Percentiles rank a stretch among this genome's conserved stretches.
Evolutionary conservation across 1,140 invertebrate genomes (phyloP).

Genomic region (Asbolus verrucosus): DNA sequence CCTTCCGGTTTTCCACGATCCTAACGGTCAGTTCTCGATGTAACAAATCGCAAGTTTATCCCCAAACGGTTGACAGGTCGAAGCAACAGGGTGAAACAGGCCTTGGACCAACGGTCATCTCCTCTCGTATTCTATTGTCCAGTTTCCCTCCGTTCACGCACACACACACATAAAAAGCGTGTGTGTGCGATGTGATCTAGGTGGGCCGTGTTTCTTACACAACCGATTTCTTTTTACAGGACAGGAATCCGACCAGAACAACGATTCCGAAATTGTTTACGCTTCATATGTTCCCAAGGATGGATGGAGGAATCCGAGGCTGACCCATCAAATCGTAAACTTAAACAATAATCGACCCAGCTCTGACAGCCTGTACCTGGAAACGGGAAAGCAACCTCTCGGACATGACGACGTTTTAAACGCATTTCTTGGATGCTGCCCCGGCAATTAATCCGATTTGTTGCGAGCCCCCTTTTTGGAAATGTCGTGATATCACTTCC

Average conservation of each 20-base stretch:
- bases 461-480: no score
- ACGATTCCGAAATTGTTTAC: slow-evolving; percentile 37
- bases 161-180: slow-evolving; percentile 12
- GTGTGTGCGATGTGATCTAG: slow-evolving; percentile 34
- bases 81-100: slow-evolving; percentile 41
- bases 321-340: slow-evolving; percentile 25
- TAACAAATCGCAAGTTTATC: slow-evolving; percentile 43
- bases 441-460: no score
- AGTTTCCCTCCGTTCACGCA: slow-evolving; percentile 15
- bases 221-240: slow-evolving; percentile 38
- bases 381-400: not conserved
- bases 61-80: slow-evolving; percentile 41
- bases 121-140: slow-evolving; percentile 27
- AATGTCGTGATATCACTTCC: no score
- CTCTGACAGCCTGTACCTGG: slow-evolving; percentile 2
- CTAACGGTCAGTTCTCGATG: slow-evolving; percentile 41
- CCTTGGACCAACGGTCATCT: slow-evolving; percentile 43
- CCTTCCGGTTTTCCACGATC: slow-evolving; percentile 39
- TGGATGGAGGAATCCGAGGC: slow-evolving; percentile 27
- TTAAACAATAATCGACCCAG: not conserved
- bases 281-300: slow-evolving; percentile 25
- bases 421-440: no score
- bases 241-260: slow-evolving; percentile 39
- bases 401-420: no score
- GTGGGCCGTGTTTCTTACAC: slow-evolving; percentile 33